Base-by-base conservation (phyloP, 23 tunicate species). In the Styela clava region DNA sequence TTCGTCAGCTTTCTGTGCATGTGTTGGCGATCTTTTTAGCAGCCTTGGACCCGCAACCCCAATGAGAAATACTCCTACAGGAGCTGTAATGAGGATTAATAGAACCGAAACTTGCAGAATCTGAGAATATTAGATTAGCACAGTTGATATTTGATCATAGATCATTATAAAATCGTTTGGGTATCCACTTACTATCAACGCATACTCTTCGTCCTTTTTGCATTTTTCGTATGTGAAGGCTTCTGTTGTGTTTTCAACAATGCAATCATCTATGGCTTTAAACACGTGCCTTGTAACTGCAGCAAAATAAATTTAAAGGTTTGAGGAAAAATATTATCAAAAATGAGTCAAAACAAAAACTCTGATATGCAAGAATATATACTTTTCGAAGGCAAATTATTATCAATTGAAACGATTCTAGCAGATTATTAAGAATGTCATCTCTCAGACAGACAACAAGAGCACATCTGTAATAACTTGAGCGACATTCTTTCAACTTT, bases 21-120 rank as follows among this genome's bases (percentile, higher is more conserved):
- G 56, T 5, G 56, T 5, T 44, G 56, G 7, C 12, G 71, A 67
- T 67, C 22, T 67, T 67, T 67, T 64, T 65, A 86, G 33, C 37
- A 86, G 51, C 16, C 79, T 73, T 25, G 90, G 90, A 0, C 90
- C 90, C 0, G 90, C 90, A 23, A 86, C 61, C 37, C 90, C 90
- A 52, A 86, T 86, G 7, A 86, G 85, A 64, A 86, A 86, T 21
- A 86, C 90, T 2, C 90, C 90, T n/a, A 81, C 62, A 31, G 90
- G 90, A 0, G 90, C 90, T 0, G 90, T 86, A 44, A 86, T 63
- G 24, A 86, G 63, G 1, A 86, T 86, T 2, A 86, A 68, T 19
- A 86, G 24, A 1, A 86, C 90, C 21, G 90, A 81, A 5, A 86
- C 90, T 86, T 86, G 90, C 20, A 86, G 72, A 73, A 86, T 86